Evolutionary conservation across 2,797 vertebrate species (phyloP).

Genomic region (Vultur gryphus): DNA sequence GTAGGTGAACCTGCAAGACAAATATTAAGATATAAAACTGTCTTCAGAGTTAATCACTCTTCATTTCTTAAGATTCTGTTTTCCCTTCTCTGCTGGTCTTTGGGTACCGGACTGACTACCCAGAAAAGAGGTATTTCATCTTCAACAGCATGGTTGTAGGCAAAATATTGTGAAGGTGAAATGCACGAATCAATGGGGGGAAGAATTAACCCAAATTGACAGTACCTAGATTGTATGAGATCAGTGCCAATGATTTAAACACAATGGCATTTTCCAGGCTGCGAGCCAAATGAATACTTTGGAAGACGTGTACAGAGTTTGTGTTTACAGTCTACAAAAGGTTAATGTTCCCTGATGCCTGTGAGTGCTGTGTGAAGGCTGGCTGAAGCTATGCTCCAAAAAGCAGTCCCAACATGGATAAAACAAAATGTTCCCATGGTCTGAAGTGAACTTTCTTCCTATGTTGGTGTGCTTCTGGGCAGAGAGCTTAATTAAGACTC

Average conservation of each 20-base stretch:
- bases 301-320: not conserved
- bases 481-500: not conserved
- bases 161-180: not conserved
- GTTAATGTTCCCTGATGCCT: not conserved
- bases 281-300: not conserved
- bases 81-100: not conserved
- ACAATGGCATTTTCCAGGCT: not conserved
- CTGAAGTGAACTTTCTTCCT: not conserved
- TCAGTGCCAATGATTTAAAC: not conserved
- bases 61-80: not conserved
- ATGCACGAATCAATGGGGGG: not conserved
- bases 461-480: not conserved
- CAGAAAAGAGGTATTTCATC: not conserved
- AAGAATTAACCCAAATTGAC: not conserved
- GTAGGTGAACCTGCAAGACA: not conserved
- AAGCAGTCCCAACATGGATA: not conserved
- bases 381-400: not conserved
- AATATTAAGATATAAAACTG: not conserved
- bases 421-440: not conserved
- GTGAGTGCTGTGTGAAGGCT: not conserved
- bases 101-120: not conserved
- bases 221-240: not conserved
- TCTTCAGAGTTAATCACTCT: not conserved
- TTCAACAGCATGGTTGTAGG: not conserved
- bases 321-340: not conserved